Evolutionary conservation across 1,140 invertebrate genomes (phyloP), one percentile per base, ranked within the genome.

Genomic region (Drosophila sulfurigaster): DNA sequence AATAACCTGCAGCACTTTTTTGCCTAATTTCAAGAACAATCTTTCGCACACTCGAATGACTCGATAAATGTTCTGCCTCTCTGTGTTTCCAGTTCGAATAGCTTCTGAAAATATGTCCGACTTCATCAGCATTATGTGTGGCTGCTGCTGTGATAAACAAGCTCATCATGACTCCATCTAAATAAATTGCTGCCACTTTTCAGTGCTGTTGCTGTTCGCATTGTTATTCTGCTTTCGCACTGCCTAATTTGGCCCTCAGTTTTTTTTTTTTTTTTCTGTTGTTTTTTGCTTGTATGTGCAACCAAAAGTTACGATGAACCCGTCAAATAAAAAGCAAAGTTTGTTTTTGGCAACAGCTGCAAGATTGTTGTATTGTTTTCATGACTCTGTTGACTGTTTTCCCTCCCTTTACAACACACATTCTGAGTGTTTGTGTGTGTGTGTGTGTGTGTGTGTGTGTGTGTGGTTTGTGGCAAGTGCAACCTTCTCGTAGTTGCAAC

Each of bases 271-370:
- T 32, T 16, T 7, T 48, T 35, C 30, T 15, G 52, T 16, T 15
- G 52, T 16, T 32, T 16, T 7, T 48, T 38, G 43, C 16, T 43
- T 58, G 5, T 25, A 16, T 15, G 20, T 51, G 48, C 67, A 54
- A 28, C 59, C 54, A 25, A 65, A 73, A 73, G 70, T 69, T 74
- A 56, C 49, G 49, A 56, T 49, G n/a, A 45, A 56, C 48, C 65
- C 52, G 41, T 74, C 57, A 62, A 69, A 69, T 69, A 69, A 74
- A 74, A 74, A 69, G 65, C 57, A 69, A 74, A 68, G 48, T 74
- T 74, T 74, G 38, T 62, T 57, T 69, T 74, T 59, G 57, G 71
- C 71, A 74, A 69, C 65, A 74, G 65, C 66, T 69, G 71, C 71
- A 69, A 74, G 49, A 68, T 62, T 74, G 71, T 74, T 74, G 71